Evolutionary conservation across 2,113 vertebrate species (phyloP).

Genomic region (Aepyceros melampus): DNA sequence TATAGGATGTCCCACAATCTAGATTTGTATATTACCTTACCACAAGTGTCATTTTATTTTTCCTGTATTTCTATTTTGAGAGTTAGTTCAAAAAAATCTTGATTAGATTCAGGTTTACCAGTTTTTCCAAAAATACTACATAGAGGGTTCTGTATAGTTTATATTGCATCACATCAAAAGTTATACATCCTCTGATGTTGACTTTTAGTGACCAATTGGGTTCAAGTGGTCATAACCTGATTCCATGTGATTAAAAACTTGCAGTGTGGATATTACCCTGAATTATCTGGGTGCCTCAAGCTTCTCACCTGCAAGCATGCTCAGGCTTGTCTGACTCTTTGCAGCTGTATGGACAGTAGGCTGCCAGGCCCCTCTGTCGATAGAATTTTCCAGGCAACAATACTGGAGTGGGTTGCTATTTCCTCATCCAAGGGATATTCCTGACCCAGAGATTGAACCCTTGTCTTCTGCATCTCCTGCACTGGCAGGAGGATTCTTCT

Average conservation of each 20-base stretch:
- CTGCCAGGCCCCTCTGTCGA: background rate
- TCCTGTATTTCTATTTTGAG: background rate
- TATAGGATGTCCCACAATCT: background rate
- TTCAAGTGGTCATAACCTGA: background rate
- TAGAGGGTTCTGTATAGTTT: background rate
- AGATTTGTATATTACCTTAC: background rate
- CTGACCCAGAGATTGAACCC: background rate
- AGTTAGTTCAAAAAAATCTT: background rate
- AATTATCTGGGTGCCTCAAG: background rate
- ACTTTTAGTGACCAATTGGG: background rate
- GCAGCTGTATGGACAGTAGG: background rate
- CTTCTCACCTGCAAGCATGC: background rate
- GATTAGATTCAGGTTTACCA: background rate
- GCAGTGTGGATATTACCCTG: background rate
- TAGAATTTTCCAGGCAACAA: background rate
- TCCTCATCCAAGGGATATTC: background rate
- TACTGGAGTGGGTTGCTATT: background rate
- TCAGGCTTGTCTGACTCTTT: background rate
- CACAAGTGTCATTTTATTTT: background rate
- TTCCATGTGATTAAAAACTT: background rate
- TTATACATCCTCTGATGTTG: background rate
- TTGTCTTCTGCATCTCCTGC: background rate
- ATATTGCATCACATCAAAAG: background rate
- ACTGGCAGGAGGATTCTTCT: background rate
- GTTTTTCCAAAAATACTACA: background rate